Conservation (phyloP, 2,888 invertebrate species). For the Dryocosmus kuriphilus region DNA sequence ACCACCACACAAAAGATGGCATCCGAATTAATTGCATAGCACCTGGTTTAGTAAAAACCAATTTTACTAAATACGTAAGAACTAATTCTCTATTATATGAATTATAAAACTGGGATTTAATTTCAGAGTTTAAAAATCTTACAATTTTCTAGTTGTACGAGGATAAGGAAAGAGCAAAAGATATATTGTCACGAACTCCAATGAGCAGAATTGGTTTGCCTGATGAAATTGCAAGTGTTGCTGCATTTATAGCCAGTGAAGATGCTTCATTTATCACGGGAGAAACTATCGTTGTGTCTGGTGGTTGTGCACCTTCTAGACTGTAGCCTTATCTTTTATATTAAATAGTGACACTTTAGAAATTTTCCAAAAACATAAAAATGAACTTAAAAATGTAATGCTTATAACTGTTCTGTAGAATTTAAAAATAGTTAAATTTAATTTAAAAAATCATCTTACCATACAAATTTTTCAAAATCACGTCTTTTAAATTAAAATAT, state of each 20-base stretch:
- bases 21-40: constrained; percentile 96
- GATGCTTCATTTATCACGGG: constrained; percentile 94
- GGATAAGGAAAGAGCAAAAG: constrained; percentile 5
- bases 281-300: constrained; percentile 88
- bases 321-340: constrained; percentile 78
- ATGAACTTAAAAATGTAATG: too few species aligned
- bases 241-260: constrained; percentile 90
- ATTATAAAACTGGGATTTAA: not conserved
- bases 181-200: constrained; percentile 79
- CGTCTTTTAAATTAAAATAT: not conserved
- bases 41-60: constrained; percentile 94
- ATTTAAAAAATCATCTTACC: too few species aligned
- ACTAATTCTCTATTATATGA: not conserved
- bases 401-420: too few species aligned
- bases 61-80: constrained; percentile 89
- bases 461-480: too few species aligned
- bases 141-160: not conserved
- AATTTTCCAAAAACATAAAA: not conserved
- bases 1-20: constrained; percentile 87
- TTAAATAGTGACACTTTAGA: not conserved
- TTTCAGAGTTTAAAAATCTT: not conserved
- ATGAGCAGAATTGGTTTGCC: constrained; percentile 85
- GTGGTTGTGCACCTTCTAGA: constrained; percentile 85
- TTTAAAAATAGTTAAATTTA: too few species aligned
- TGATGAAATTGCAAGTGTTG: constrained; percentile 87